Base-by-base conservation (phyloP, 1,140 invertebrate species). In the Lordiphosa clarofinis region DNA sequence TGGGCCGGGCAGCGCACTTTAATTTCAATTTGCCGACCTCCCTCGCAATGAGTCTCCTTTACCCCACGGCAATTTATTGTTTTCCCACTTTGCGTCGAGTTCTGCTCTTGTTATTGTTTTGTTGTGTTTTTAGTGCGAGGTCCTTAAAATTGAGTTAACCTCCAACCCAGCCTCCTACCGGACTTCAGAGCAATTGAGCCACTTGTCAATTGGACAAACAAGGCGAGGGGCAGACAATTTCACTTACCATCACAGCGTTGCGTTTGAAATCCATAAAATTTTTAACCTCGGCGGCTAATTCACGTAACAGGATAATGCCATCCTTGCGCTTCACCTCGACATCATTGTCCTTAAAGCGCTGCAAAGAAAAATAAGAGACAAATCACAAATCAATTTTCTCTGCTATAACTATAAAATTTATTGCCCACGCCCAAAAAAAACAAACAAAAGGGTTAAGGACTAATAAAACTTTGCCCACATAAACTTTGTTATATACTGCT, bases 191-290 rank as follows among this genome's bases (percentile, higher is more conserved):
- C 58, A 66, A 78, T 78, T 78, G 73, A 78, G 68, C 63, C 73
- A 78, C 73, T 78, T 73, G 68, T 78, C 73, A 73, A 78, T 64
- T 76, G 31, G 43, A 33, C 7, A 59, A 24, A 42, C 4, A 58
- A 48, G 9, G 15, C 10, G 42, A 15, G 19, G 24, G 46, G 9
- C 6, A 12, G 4, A 37, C 13, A 15, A 69, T 39, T 49, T 58
- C 36, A 90, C 92, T 93, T 90, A 96, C 95, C 94, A 95, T 95
- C 36, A 96, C 94, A 35, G 95, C 94, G 82, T 95, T 95, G 89
- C 95, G 95, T 90, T 96, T 96, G 89, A 96, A 96, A 87, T 96
- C 94, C 94, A 96, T 95, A 92, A 96, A 94, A 87, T 96, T 96
- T 87, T 96, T 95, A 13, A 96, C 94, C 90, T 96, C 95, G 0